Base-by-base conservation (phyloP, 2,888 invertebrate species). In the Orthosia gracilis region DNA sequence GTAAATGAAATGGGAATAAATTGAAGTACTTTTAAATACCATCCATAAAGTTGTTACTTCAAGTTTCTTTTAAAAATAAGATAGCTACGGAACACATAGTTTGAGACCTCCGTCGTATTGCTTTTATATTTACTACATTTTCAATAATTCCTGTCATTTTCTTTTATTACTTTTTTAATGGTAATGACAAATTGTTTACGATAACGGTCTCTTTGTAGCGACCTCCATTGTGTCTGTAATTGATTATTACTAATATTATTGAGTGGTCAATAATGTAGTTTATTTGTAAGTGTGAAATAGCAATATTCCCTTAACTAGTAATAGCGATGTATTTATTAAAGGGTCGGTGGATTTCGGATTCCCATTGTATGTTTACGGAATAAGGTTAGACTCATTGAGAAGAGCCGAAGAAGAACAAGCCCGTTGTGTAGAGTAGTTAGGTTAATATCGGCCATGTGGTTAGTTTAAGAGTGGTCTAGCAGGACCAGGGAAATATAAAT, bases 151-250 rank as follows among this genome's bases (percentile, higher is more conserved):
- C 13, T 62, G 54, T 59, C 0, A 50, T 67, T 74, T 65, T 57
- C 50, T 65, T 73, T 63, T 58, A 58, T 31, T 47, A 45, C 23
- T 4, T 73, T 58, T 71, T 55, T 66, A 73, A 63, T 66, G 21
- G 45, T 1, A 23, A 52, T 54, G 58, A 54, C 63, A 66, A 77
- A 66, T 57, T 50, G 61, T 63, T 50, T 7, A 17, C 47, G 12
- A 54, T 47, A 69, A 76, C 52, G 45, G 23, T 26, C 17, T 59
- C 31, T 59, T 50, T 49, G 15, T 50, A 50, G 4, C 18, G 55
- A 64, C 78, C 73, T 73, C 59, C 45, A 54, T 17, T 67, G 59
- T 67, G 47, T 64, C 45, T 23, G 40, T 67, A 58, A 72, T 78
- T 72, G 67, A 70, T 50, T 58, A 61, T 55, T 61, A 55, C 47